Percentiles rank a stretch among this genome's conserved stretches.
phyloP scores from a whole-genome alignment of 2,113 vertebrate species.

The Nesogale talazaci region DNA sequence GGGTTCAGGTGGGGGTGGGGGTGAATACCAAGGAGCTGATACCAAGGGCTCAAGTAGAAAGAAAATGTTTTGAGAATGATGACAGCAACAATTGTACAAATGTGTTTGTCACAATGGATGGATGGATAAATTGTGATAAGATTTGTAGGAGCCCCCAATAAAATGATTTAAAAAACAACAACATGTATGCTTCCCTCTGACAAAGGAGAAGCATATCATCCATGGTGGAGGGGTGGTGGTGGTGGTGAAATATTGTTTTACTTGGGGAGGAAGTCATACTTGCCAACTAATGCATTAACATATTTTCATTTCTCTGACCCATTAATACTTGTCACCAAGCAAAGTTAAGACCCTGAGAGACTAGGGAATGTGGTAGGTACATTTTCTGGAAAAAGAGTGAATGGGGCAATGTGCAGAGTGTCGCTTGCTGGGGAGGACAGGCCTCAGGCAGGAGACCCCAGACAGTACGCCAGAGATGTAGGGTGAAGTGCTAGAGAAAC shows the following conservation, averaged over 20 bases:
- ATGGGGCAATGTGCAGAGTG: background rate
- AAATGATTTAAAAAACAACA: too few relatives aligned
- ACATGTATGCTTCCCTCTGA: too few relatives aligned
- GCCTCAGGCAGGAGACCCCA: background rate
- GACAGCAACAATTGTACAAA: too few relatives aligned
- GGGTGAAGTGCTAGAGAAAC: background rate
- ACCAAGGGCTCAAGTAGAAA: too few relatives aligned
- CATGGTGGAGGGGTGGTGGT: too few relatives aligned
- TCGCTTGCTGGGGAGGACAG: background rate
- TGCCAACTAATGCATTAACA: slow-evolving; percentile 15
- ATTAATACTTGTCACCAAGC: slow-evolving; percentile 47
- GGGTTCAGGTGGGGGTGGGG: too few relatives aligned
- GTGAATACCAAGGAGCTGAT: too few relatives aligned
- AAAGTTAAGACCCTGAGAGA: slow-evolving; percentile 13
- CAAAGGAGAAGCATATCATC: too few relatives aligned
- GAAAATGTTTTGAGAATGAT: too few relatives aligned
- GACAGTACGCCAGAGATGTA: background rate
- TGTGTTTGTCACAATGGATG: too few relatives aligned
- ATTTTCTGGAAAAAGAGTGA: background rate
- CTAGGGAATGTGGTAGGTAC: background rate
- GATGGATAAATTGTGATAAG: too few relatives aligned
- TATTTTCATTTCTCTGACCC: slow-evolving; percentile 60
- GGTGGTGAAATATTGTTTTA: background rate
- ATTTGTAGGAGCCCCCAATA: too few relatives aligned
- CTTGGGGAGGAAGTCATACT: slow-evolving; percentile 29